Percentiles rank a stretch among this genome's conserved stretches.
These are phyloP conservation scores for Actinostola sp. DNA, from an alignment of 92 coral and sea anemone species.

Conservation along the genomic window DNA sequence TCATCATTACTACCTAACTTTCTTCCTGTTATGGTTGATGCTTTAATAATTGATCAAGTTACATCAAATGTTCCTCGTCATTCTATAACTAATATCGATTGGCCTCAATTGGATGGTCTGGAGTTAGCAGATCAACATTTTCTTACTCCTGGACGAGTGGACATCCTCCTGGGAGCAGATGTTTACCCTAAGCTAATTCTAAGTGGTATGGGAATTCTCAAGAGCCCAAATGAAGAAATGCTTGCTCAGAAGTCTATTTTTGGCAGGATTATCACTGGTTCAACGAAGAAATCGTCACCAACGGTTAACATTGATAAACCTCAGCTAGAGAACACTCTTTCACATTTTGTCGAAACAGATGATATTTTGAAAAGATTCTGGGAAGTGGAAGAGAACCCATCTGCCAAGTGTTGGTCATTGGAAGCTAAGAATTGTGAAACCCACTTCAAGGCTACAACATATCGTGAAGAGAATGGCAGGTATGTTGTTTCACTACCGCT, in stretches of 20 bases:
- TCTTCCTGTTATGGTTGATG: slow-evolving; percentile 17
- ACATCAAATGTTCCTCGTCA: slow-evolving; percentile 28
- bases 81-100: neutral
- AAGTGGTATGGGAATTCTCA: slow-evolving; percentile 26
- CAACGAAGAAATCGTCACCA: slow-evolving; percentile 3
- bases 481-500: slow-evolving; percentile 29
- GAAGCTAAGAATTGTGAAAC: slow-evolving; percentile 30
- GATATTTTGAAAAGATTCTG: slow-evolving; percentile 33
- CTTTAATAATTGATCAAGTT: slow-evolving; percentile 31
- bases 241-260: slow-evolving; percentile 32
- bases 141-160: slow-evolving; percentile 7
- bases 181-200: slow-evolving; percentile 22
- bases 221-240: slow-evolving; percentile 4
- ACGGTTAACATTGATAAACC: neutral
- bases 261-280: slow-evolving; percentile 41
- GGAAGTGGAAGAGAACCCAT: slow-evolving; percentile 33
- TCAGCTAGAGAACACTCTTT: slow-evolving; percentile 2
- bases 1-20: no score
- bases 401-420: slow-evolving; percentile 28
- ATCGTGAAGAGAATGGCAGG: slow-evolving; percentile 21
- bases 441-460: slow-evolving; percentile 23
- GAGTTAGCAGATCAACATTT: slow-evolving; percentile 30
- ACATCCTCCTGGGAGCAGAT: slow-evolving; percentile 32
- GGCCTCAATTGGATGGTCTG: slow-evolving; percentile 25
- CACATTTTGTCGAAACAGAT: slow-evolving; percentile 30